Percentiles rank a stretch among this genome's conserved stretches.
Conservation (phyloP, 1,140 invertebrate genomes). For the Drosophila carrolli region DNA sequence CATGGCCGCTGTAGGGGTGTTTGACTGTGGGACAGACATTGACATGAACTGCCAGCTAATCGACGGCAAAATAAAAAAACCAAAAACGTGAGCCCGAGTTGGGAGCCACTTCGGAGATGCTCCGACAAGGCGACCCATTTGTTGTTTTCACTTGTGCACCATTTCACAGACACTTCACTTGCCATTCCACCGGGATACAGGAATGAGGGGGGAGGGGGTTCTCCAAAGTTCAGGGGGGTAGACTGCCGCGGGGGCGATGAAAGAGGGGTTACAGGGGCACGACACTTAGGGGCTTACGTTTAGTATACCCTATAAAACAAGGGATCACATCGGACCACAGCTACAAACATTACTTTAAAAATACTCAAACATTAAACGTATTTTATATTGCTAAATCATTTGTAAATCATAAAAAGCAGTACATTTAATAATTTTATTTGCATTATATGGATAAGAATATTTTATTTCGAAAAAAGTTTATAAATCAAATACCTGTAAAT, state of each 20-base stretch:
- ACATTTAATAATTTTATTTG: background rate
- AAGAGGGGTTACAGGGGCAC: slow-evolving; percentile 7
- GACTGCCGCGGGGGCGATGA: slow-evolving; percentile 3
- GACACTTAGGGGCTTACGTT: slow-evolving; percentile 21
- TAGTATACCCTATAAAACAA: slow-evolving; percentile 8
- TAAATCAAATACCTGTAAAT: too few relatives aligned
- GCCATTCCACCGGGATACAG: slow-evolving; percentile 17
- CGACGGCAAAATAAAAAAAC: slow-evolving; percentile 59
- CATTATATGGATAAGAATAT: too few relatives aligned
- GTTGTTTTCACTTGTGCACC: slow-evolving; percentile 80
- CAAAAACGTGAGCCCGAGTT: slow-evolving; percentile 45
- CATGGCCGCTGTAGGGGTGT: slow-evolving; percentile 24
- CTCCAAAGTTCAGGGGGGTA: background rate
- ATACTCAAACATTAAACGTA: background rate
- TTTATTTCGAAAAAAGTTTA: too few relatives aligned
- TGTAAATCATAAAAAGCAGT: too few relatives aligned
- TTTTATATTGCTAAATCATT: too few relatives aligned
- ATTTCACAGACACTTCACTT: slow-evolving; percentile 74
- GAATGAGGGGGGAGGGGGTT: background rate
- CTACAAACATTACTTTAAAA: background rate
- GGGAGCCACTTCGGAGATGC: slow-evolving; percentile 39
- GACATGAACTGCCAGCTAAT: slow-evolving; percentile 75
- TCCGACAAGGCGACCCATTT: slow-evolving; percentile 77
- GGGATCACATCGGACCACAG: background rate
- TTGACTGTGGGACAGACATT: slow-evolving; percentile 60